Conservation (phyloP, 1,140 invertebrate genomes). For the Ridgeia piscesae region DNA sequence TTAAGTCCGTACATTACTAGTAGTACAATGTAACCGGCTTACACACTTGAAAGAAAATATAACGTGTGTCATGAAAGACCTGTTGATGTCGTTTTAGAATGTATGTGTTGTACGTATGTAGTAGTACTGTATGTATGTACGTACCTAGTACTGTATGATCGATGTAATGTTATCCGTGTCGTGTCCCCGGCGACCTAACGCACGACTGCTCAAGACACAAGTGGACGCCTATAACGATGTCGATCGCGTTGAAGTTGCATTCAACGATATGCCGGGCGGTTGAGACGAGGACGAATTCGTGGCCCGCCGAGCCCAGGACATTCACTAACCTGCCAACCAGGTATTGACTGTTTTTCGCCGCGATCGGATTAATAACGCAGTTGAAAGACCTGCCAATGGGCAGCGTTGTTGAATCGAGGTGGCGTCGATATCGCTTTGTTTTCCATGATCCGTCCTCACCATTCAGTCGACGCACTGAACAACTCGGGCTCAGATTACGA, state of each 20-base stretch:
- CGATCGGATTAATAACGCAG: neutral
- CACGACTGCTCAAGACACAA: neutral
- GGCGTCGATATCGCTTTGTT: neutral
- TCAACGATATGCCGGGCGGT: neutral
- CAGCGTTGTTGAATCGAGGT: neutral
- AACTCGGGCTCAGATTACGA: neutral
- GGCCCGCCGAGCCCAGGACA: neutral
- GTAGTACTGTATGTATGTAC: too few species aligned
- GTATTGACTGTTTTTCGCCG: neutral
- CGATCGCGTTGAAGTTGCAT: neutral
- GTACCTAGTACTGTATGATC: too few species aligned
- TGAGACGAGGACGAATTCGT: neutral
- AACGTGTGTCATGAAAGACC: too few species aligned
- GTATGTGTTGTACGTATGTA: too few species aligned
- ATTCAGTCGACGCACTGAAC: neutral
- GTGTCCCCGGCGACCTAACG: neutral
- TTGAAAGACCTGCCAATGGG: neutral
- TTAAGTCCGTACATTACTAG: too few species aligned
- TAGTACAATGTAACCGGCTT: too few species aligned
- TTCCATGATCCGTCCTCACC: neutral
- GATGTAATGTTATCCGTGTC: too few species aligned
- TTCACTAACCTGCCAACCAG: neutral
- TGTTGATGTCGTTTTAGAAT: too few species aligned
- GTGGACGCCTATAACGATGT: neutral
- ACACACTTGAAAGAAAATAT: too few species aligned